Evolutionary conservation across 2,888 invertebrate genomes (phyloP), one percentile per base, ranked within the genome.

Genomic region (Hyposoter dolosus): DNA sequence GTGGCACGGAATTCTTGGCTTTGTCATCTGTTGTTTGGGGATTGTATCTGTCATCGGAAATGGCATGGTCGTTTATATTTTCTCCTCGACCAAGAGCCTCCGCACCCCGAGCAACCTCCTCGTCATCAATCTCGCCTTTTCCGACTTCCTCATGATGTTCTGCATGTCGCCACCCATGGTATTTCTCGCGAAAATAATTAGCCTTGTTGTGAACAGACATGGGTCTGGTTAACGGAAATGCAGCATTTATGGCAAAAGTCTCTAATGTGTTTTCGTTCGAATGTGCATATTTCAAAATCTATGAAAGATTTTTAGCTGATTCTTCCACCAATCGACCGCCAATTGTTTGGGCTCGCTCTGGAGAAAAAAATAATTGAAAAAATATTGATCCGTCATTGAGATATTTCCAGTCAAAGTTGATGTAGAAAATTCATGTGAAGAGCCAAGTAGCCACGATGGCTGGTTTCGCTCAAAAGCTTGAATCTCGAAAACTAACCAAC

Each of bases 71-170:
- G 95, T 97, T 89, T 97, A 96, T 94, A 97, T 97, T 91, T 97
- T 97, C 94, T 95, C 95, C 88, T 95, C 96, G 75, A 97, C 97
- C 80, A 97, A 97, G 95, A 93, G 94, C 74, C 95, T 98, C 83
- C 96, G 98, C 90, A 98, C 98, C 53, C 98, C 98, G 69, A 98
- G 98, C 88, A 99, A 99, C 94, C 95, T 99, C 90, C 95, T 98
- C 90, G 97, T 99, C 84, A 97, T 98, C 85, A 99, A 99, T 95
- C 95, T 99, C 92, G 98, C 98, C 53, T 96, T 99, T 94, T 98
- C 98, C 81, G 98, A 98, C 93, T 97, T 98, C 93, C 95, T 97
- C 88, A 98, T 98, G 97, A 98, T 98, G 98, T 95, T 96, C 90
- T 94, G 95, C 89, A 97, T 97, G 97, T 96, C 97, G 90, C 97